Evolutionary conservation across 2,888 invertebrate species (phyloP).

Genomic region (Syrphus vitripennis): DNA sequence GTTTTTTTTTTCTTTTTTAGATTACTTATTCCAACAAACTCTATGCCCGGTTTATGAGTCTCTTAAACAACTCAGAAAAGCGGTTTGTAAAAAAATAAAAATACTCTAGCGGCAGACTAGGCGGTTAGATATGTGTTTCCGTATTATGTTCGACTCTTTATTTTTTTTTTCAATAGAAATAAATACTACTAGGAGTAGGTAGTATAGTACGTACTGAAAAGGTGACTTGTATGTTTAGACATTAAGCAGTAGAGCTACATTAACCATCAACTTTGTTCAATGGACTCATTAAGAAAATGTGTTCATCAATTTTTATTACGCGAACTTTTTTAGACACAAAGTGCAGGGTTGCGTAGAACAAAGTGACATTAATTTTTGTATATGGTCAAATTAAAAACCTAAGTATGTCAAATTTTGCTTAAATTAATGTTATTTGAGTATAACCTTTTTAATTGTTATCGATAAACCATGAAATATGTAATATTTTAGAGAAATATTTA

Average conservation of each 20-base stretch:
- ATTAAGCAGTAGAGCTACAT: conserved; percentile 1
- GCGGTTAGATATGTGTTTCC: conserved; percentile 37
- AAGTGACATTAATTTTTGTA: conserved; percentile 29
- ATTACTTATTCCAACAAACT: conserved; percentile 19
- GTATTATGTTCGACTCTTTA: background rate
- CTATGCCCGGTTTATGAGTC: background rate
- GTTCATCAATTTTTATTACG: conserved; percentile 33
- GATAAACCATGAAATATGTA: too few relatives aligned
- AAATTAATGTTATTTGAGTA: too few relatives aligned
- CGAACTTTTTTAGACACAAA: background rate
- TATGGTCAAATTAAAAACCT: background rate
- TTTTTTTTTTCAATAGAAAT: background rate
- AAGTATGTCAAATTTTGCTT: conserved; percentile 3
- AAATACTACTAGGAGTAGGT: background rate
- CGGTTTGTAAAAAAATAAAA: conserved; percentile 15
- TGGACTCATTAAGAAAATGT: conserved; percentile 33
- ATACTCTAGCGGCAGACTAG: background rate
- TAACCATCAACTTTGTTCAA: background rate
- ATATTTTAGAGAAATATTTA: too few relatives aligned
- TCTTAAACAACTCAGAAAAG: conserved; percentile 19
- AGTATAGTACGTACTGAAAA: background rate
- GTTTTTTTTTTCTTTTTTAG: too few relatives aligned
- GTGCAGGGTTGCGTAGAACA: conserved; percentile 26
- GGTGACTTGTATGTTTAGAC: background rate
- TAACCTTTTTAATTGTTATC: too few relatives aligned